Percentiles rank a stretch among this genome's conserved stretches.
These are phyloP conservation scores for Caenorhabditis brenneri DNA, from an alignment of 1,140 invertebrate species.

Conservation along the genomic window DNA sequence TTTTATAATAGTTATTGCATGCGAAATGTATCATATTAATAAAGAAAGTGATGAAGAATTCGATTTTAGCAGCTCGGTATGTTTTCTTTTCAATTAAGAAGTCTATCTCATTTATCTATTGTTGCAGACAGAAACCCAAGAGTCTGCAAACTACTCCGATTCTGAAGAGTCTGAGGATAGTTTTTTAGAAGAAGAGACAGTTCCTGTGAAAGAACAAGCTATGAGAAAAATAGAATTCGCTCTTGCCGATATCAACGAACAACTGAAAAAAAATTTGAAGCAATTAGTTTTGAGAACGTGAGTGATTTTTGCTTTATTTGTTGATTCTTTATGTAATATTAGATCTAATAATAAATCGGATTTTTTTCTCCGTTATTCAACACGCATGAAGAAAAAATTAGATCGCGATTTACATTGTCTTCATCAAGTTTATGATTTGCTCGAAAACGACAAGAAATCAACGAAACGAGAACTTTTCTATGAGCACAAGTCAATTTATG, in stretches of 20 bases:
- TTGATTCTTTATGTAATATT: no score
- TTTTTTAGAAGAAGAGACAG: neutral
- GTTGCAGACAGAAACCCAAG: no score
- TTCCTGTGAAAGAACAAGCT: neutral
- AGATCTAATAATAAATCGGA: neutral
- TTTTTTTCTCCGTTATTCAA: neutral
- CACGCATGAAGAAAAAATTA: neutral
- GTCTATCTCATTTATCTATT: no score
- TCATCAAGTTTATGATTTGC: constrained; percentile 1
- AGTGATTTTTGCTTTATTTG: no score
- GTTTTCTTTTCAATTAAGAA: no score
- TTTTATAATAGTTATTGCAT: no score
- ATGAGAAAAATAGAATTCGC: constrained; percentile 23
- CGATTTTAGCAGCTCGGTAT: no score
- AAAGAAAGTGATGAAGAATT: no score
- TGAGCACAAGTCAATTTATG: constrained; percentile 11
- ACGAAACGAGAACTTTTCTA: constrained; percentile 19
- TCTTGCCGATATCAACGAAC: neutral
- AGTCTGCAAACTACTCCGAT: neutral
- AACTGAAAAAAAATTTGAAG: neutral
- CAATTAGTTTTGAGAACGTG: neutral
- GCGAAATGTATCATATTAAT: no score
- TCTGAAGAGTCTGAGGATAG: constrained; percentile 7
- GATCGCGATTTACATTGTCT: constrained; percentile 9
- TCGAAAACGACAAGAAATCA: constrained; percentile 18